A percentile compares a stretch with the other conserved stretches of the same genome.
phyloP scores from a whole-genome alignment of 2,797 vertebrate genomes.

The Gephyroberyx darwinii region DNA sequence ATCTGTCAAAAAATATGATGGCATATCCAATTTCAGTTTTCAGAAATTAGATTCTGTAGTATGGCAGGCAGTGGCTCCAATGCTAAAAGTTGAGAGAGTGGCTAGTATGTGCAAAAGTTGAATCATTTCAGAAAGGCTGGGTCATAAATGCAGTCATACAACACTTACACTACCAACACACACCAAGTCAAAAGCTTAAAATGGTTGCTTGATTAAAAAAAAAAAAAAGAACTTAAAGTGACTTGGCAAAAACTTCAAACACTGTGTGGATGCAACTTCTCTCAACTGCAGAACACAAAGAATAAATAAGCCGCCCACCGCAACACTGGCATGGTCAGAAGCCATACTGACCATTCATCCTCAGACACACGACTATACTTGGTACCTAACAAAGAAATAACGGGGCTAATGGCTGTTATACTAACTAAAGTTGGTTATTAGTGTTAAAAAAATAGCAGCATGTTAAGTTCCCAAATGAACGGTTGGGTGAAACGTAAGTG shows the following conservation, averaged over 20 bases:
- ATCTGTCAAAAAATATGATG: slow-evolving; percentile 18
- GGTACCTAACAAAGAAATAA: slow-evolving; percentile 56
- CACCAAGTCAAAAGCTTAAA: slow-evolving; percentile 21
- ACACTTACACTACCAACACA: not conserved
- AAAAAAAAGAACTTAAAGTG: slow-evolving; percentile 30
- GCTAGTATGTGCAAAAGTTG: slow-evolving; percentile 53
- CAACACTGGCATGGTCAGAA: slow-evolving; percentile 52
- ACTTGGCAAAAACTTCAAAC: slow-evolving; percentile 63
- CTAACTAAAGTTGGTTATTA: slow-evolving; percentile 36
- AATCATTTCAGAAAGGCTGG: slow-evolving; percentile 19
- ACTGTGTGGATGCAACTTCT: slow-evolving; percentile 58
- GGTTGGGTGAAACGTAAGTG: not conserved
- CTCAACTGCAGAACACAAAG: slow-evolving; percentile 32
- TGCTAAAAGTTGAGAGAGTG: slow-evolving; percentile 36
- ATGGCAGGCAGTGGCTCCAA: slow-evolving; percentile 50
- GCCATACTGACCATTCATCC: slow-evolving; percentile 38
- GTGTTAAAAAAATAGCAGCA: slow-evolving; percentile 70
- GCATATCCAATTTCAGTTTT: slow-evolving; percentile 23
- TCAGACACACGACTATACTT: slow-evolving; percentile 49
- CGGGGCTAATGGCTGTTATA: slow-evolving; percentile 15
- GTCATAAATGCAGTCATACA: slow-evolving; percentile 24
- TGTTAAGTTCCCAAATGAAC: slow-evolving; percentile 42
- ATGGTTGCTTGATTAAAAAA: slow-evolving; percentile 2
- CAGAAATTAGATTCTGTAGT: slow-evolving; percentile 33
- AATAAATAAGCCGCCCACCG: slow-evolving; percentile 51